Percentiles rank a stretch among this genome's conserved stretches.
Evolutionary conservation across 2,797 vertebrate species (phyloP).

Genomic region (Acipenser ruthenus): DNA sequence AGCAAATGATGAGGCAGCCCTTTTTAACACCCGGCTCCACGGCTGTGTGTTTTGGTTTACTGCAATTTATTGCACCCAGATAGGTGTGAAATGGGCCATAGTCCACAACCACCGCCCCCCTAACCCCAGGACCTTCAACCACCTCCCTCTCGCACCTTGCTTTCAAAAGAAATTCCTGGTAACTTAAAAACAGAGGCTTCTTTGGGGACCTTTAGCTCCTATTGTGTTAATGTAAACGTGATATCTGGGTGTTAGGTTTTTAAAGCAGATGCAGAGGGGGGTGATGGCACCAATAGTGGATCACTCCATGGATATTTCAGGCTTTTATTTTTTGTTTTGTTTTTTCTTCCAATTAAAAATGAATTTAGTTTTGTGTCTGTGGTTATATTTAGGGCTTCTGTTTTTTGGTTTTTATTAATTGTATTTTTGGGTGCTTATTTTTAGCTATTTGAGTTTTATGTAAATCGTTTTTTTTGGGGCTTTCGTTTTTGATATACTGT

Average conservation of each 20-base stretch:
- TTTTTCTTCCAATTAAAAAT: too few species aligned
- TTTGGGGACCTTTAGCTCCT: constrained; percentile 16
- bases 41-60: constrained; percentile 46
- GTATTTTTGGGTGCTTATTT: too few species aligned
- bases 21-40: constrained; percentile 53
- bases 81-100: constrained; percentile 58
- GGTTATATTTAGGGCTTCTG: too few species aligned
- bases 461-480: too few species aligned
- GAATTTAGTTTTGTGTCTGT: too few species aligned
- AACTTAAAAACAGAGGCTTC: constrained; percentile 22
- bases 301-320: too few species aligned
- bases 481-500: too few species aligned
- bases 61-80: constrained; percentile 60
- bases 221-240: constrained; percentile 31
- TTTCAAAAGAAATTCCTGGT: constrained; percentile 9
- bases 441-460: too few species aligned
- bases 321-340: too few species aligned
- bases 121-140: neutral
- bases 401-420: too few species aligned
- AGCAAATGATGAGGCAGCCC: constrained; percentile 36
- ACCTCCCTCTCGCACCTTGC: constrained; percentile 5
- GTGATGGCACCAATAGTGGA: too few species aligned
- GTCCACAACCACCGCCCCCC: constrained; percentile 43
- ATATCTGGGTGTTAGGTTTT: neutral
- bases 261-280: neutral